Evolutionary conservation across 2,797 vertebrate species (phyloP), one percentile per base, ranked within the genome.

Genomic region (Gymnoscopelus microlampas): DNA sequence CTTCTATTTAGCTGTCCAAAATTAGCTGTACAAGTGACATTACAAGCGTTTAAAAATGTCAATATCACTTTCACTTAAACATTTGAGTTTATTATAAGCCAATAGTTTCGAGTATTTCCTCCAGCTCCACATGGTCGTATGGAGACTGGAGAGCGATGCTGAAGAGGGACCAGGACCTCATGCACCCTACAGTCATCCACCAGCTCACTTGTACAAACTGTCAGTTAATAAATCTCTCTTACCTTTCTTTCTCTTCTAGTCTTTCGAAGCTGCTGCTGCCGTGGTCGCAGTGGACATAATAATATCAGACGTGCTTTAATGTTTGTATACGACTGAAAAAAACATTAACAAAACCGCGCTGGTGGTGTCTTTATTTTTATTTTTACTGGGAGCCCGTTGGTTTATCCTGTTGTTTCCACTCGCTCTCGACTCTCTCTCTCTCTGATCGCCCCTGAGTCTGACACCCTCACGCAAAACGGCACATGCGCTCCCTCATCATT

Each of bases 371-470:
- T 19, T 2, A 1, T 29, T 29, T 4, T 29, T 44, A 10, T 44
- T 10, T 3, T 8, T 1, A 44, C 9, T 44, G 2, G 39, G 39
- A 44, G 50, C 13, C n/a, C 12, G 47, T 12, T 19, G 7, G 47
- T 51, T 5, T 51, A 15, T 51, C 13, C 48, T 2, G 50, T 51
- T 15, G 13, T 15, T 44, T 51, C 50, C 14, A 51, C 23, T n/a
- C 35, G 12, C 69, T 67, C 65, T 71, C 62, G 14, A 10, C 67
- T 70, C 68, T n/a, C n/a, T n/a, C n/a, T n/a, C n/a, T n/a, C n/a
- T 12, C 39, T n/a, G 26, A 19, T 48, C 55, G 15, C 66, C 50
- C 39, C 50, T 7, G 50, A 51, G 19, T 19, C 49, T 12, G 49
- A 50, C 49, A 50, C 49, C 19, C 7, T 44, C 50, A 13, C 50